These are phyloP conservation scores for Malurus alboscapulatus DNA, from an alignment of 2,113 vertebrate species.

Conservation along the genomic window DNA sequence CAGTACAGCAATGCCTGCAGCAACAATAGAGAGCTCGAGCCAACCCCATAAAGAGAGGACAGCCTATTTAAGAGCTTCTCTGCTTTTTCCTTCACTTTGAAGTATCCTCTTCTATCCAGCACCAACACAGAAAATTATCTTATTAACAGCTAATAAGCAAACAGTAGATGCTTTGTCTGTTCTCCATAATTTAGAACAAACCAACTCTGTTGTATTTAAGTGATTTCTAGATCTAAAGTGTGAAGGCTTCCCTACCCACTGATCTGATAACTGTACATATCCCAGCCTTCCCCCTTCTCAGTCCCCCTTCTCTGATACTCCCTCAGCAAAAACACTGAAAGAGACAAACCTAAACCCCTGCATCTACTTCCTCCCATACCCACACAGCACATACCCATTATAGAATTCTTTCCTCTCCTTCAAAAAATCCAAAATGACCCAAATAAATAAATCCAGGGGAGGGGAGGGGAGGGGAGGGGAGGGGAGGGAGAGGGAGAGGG, in stretches of 20 bases:
- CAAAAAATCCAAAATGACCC: slow-evolving; percentile 58
- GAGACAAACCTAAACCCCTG: neutral
- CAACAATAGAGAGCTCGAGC: neutral
- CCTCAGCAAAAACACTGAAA: neutral
- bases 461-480: too few relatives aligned
- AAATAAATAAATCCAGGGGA: slow-evolving; percentile 20
- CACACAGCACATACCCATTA: slow-evolving; percentile 31
- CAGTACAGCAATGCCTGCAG: neutral
- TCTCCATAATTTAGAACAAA: neutral
- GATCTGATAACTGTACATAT: neutral
- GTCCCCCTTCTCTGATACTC: neutral
- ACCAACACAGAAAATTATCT: neutral
- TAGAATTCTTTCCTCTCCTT: slow-evolving; percentile 51
- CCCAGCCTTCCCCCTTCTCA: neutral
- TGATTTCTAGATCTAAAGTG: neutral
- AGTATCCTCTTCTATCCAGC: neutral
- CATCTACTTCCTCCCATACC: neutral
- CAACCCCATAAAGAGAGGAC: neutral
- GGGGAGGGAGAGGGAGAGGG: too few relatives aligned
- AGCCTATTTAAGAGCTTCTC: neutral
- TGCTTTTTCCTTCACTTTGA: neutral
- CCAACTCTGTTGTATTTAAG: neutral
- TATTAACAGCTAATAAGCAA: neutral
- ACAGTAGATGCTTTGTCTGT: neutral
- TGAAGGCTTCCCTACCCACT: neutral